phyloP scores from a whole-genome alignment of 2,797 vertebrate species.

The Podarcis lilfordi region DNA sequence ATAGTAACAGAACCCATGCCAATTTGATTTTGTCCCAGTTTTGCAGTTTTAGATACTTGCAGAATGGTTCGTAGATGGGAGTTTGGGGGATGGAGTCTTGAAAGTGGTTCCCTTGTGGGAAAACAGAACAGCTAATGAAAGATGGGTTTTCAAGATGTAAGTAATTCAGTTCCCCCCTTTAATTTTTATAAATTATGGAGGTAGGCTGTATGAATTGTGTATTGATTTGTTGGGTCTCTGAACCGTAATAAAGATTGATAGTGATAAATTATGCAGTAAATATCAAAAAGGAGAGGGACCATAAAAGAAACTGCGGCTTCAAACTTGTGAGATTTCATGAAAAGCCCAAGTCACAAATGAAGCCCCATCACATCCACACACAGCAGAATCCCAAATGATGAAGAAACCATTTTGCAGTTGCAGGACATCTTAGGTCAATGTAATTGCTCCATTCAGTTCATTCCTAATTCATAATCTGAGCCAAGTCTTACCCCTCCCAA shows the following conservation, averaged over 20 bases:
- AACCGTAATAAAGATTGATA: too few species aligned
- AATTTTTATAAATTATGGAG: too few species aligned
- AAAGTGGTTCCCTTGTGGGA: background rate
- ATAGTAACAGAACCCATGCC: background rate
- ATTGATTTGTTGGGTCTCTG: too few species aligned
- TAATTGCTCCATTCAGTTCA: background rate
- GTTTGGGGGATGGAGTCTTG: background rate
- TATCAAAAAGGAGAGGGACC: background rate
- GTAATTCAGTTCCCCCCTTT: background rate
- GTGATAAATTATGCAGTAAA: background rate
- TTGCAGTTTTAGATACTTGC: background rate
- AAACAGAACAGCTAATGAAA: background rate
- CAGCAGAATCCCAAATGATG: background rate
- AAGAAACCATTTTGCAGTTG: background rate
- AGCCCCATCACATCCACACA: background rate
- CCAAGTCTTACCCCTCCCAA: too few species aligned
- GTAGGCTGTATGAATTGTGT: too few species aligned
- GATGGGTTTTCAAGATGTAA: background rate
- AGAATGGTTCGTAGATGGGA: background rate
- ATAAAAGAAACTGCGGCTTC: background rate
- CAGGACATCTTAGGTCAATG: background rate
- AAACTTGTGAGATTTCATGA: background rate
- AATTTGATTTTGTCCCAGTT: background rate
- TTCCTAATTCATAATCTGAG: background rate
- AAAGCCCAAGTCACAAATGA: background rate